These are phyloP conservation scores for Python bivittatus DNA, from an alignment of 2,113 vertebrate species.

Conservation along the genomic window DNA sequence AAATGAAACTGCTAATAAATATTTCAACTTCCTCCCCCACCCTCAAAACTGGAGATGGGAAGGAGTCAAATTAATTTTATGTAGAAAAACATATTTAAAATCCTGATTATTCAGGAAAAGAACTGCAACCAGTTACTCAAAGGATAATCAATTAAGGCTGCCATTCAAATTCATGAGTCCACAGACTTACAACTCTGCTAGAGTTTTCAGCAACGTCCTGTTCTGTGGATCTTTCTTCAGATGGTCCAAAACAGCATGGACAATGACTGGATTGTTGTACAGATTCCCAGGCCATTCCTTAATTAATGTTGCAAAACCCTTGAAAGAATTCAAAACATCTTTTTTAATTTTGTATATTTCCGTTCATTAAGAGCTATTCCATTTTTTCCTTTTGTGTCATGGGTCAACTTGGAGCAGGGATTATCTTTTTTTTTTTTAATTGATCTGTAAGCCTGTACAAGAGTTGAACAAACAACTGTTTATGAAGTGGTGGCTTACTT, in stretches of 20 bases:
- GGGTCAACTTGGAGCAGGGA: background rate
- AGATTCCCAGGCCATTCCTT: conserved; percentile 97
- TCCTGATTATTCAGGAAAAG: background rate
- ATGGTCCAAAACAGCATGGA: conserved; percentile 90
- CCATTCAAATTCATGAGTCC: conserved; percentile 5
- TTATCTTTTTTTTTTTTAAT: background rate
- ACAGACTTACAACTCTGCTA: conserved; percentile 92
- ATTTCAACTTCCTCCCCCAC: background rate
- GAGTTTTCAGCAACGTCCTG: conserved; percentile 85
- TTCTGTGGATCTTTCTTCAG: conserved; percentile 91
- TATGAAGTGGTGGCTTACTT: background rate
- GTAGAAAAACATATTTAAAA: background rate
- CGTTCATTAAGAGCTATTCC: background rate
- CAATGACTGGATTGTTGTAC: conserved; percentile 94
- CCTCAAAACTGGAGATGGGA: background rate
- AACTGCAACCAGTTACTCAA: background rate
- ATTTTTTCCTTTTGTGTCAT: background rate
- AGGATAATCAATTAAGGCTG: conserved; percentile 8
- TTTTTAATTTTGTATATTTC: conserved; percentile 30
- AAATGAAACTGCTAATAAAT: background rate
- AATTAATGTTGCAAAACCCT: conserved; percentile 95
- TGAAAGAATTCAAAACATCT: conserved; percentile 42
- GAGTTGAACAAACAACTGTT: background rate
- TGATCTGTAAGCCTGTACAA: background rate
- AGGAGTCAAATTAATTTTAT: background rate